These are phyloP conservation scores for Sylvia atricapilla DNA, from an alignment of 2,113 vertebrate species.

Conservation along the genomic window DNA sequence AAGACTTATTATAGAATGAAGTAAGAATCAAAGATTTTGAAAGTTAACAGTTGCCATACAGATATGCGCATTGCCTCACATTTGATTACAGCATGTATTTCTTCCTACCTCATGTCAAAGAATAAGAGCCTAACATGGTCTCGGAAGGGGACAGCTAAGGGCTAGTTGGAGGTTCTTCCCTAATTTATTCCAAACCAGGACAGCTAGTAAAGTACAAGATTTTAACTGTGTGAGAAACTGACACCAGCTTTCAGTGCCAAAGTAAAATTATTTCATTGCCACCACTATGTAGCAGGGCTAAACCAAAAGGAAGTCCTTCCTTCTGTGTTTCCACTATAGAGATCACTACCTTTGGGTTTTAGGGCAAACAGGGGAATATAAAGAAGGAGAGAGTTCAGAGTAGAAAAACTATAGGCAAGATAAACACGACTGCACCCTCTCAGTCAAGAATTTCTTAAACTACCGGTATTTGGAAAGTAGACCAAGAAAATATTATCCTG, in stretches of 20 bases:
- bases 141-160: not conserved
- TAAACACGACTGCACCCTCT: not conserved
- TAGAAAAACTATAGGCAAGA: not conserved
- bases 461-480: not conserved
- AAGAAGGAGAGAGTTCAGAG: not conserved
- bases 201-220: no score
- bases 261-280: not conserved
- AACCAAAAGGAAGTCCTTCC: not conserved
- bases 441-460: not conserved
- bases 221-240: no score
- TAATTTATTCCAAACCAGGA: no score
- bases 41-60: not conserved
- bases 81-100: not conserved
- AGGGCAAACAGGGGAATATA: not conserved
- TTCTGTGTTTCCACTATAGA: not conserved
- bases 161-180: no score
- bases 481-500: not conserved
- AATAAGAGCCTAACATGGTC: not conserved
- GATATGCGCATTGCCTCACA: rapidly evolving
- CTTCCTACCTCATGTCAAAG: not conserved
- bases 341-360: not conserved
- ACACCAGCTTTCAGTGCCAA: not conserved
- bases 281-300: not conserved
- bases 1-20: not conserved
- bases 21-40: not conserved